Conservation (phyloP, 1,140 invertebrate genomes). For the Scaptomyza pallida region DNA sequence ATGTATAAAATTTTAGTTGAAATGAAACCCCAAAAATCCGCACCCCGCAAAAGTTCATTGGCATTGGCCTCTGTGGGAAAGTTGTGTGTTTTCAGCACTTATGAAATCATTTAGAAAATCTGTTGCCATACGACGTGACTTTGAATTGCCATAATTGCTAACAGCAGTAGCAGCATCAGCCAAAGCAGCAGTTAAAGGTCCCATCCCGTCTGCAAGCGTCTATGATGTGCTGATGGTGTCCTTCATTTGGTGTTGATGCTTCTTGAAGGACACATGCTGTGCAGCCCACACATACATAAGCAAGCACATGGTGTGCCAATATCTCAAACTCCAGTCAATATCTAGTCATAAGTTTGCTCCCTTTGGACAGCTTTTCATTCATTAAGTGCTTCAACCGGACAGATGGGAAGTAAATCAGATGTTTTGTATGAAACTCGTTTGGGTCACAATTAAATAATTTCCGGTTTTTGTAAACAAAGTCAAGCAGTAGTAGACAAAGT, state of each 20-base stretch:
- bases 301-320: constrained; percentile 42
- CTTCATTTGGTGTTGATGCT: constrained; percentile 70
- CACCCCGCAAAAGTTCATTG: constrained; percentile 10
- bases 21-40: background rate
- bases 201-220: constrained; percentile 4
- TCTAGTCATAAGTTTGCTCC: constrained; percentile 55
- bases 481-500: no score
- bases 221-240: constrained; percentile 66
- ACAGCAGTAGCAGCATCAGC: constrained; percentile 25
- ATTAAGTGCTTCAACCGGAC: constrained; percentile 15
- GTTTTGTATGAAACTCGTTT: constrained; percentile 5
- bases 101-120: constrained; percentile 69
- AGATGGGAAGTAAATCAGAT: constrained; percentile 7
- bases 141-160: constrained; percentile 69
- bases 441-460: constrained; percentile 68
- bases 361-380: constrained; percentile 11
- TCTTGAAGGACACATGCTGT: constrained; percentile 30
- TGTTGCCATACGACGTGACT: constrained; percentile 63
- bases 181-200: constrained; percentile 6
- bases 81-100: constrained; percentile 34
- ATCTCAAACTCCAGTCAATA: constrained; percentile 34
- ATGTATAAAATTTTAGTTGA: no score
- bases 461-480: constrained; percentile 28
- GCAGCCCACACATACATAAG: constrained; percentile 9
- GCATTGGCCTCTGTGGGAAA: constrained; percentile 25